Base-by-base conservation (phyloP, 64 coral and sea anemone species). In the Actinia tenebrosa region DNA sequence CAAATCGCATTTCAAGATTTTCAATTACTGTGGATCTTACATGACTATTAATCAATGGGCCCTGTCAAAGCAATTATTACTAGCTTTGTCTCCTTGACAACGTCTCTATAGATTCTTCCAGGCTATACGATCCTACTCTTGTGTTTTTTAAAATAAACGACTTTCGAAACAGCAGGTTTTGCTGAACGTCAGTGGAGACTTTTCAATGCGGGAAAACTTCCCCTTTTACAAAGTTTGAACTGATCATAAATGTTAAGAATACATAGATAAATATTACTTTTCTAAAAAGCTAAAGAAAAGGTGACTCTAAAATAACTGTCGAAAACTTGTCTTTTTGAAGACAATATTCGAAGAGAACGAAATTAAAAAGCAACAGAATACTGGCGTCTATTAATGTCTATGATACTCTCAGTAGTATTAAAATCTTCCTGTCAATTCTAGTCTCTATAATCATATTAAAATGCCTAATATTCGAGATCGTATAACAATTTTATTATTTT, bases 1-100 rank as follows among this genome's bases (percentile, higher is more conserved):
- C 69, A 43, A 75, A 75, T 75, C 25, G 69, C 69, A 75, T 75
- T 75, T 26, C 8, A 75, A 75, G 69, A 75, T 75, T 75, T 72
- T 75, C 69, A 75, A 75, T 75, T 75, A 75, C 25, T 25, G 69
- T 75, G 69, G 7, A 10, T 26, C 4, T 75, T 26, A 42, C 69
- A 75, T 16, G 1, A 75, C 69, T 30, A 75, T 75, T 75, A 75
- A 75, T 75, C 69, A 75, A 16, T 75, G 69, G 27, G 8, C 25
- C 69, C 14, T 75, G 69, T 42, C 69, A 75, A 14, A 75, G 9
- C 69, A 75, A 75, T 75, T 75, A 75, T 10, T 42, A 30, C 69
- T 75, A 75, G 69, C n/a, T 75, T 7, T 13, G 69, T 75, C 20
- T 14, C 27, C 69, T 42, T 75, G 69, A 26, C 25, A 75, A 75